These are phyloP conservation scores for Anthonomus grandis DNA, from an alignment of 1,140 invertebrate species.

Conservation along the genomic window DNA sequence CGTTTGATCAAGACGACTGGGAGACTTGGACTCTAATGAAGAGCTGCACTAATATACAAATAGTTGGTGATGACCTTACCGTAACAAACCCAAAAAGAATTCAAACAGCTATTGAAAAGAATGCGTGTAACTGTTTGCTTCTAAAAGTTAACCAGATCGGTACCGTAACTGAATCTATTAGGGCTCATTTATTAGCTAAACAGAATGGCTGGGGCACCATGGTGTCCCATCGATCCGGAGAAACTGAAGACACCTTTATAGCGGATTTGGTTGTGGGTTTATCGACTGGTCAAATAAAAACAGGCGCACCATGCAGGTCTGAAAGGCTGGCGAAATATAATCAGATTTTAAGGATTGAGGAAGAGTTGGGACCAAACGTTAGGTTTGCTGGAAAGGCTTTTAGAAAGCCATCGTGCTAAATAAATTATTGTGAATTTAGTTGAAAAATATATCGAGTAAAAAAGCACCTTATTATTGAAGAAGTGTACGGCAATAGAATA, in stretches of 20 bases:
- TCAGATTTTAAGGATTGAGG: conserved; percentile 97
- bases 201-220: conserved; percentile 96
- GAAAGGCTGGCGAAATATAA: conserved; percentile 99
- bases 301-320: conserved; percentile 96
- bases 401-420: conserved; percentile 82
- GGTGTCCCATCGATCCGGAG: conserved; percentile 97
- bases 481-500: no score
- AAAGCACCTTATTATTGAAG: no score
- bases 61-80: conserved; percentile 93
- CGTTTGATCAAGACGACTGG: conserved; percentile 98
- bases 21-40: conserved; percentile 86
- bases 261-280: conserved; percentile 97
- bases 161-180: conserved; percentile 94
- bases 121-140: conserved; percentile 95
- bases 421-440: no score
- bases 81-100: conserved; percentile 92
- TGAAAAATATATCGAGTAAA: no score
- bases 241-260: conserved; percentile 99
- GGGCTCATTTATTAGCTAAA: conserved; percentile 92
- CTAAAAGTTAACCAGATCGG: conserved; percentile 99
- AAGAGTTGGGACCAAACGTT: conserved; percentile 88
- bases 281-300: conserved; percentile 98
- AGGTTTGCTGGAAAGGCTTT: conserved; percentile 95
- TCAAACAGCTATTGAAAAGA: conserved; percentile 91
- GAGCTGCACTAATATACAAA: conserved; percentile 74